Conservation (phyloP, 2,888 invertebrate genomes). For the Hypercompe scribonia region DNA sequence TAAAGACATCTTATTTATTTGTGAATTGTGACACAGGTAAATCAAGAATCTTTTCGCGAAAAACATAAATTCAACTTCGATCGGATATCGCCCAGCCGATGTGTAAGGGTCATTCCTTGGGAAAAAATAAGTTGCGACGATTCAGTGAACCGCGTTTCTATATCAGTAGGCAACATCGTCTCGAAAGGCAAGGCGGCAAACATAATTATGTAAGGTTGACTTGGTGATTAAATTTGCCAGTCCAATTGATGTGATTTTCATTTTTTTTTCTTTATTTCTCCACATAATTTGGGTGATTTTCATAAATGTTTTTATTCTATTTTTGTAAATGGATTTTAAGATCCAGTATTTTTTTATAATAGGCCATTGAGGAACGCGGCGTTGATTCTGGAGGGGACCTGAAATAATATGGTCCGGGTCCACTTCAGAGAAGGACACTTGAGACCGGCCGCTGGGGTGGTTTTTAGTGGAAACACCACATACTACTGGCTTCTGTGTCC, state of each 20-base stretch:
- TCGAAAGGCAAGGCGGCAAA: conserved; percentile 53
- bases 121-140: conserved; percentile 53
- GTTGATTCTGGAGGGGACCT: no score
- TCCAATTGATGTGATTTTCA: conserved; percentile 52
- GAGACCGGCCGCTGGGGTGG: no score
- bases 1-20: not conserved
- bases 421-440: no score
- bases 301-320: conserved; percentile 2
- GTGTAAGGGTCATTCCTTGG: conserved; percentile 49
- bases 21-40: not conserved
- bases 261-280: conserved; percentile 34
- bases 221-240: conserved; percentile 59
- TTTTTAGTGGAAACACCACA: no score
- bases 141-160: conserved; percentile 46
- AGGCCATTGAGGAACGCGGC: not conserved
- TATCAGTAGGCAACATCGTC: conserved; percentile 49
- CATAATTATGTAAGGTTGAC: conserved; percentile 60
- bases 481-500: no score
- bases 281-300: conserved; percentile 8
- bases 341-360: not conserved
- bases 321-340: not conserved
- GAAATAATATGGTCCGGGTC: no score
- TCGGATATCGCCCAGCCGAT: conserved; percentile 30
- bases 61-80: conserved; percentile 21
- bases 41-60: conserved; percentile 1